Evolutionary conservation across 2,797 vertebrate genomes (phyloP).

Genomic region (Uromys caudimaculatus): DNA sequence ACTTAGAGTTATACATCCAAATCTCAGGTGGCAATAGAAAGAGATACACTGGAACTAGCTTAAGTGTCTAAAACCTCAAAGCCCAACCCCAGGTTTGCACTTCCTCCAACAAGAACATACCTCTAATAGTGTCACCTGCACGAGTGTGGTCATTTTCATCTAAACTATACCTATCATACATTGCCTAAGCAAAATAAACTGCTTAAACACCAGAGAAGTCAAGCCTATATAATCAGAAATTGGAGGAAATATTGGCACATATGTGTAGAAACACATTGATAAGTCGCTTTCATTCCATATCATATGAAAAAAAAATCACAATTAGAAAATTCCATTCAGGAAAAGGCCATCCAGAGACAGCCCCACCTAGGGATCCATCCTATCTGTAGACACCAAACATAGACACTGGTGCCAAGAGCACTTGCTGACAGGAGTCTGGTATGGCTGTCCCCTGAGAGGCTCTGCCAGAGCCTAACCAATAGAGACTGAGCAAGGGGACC

Average conservation of each 20-base stretch:
- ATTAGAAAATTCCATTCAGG: background rate
- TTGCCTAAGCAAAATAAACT: background rate
- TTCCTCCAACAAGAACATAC: background rate
- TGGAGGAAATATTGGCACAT: background rate
- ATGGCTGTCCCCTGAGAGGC: too few relatives aligned
- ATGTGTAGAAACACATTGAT: background rate
- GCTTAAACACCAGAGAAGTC: background rate
- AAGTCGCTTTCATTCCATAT: conserved; percentile 36
- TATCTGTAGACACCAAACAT: too few relatives aligned
- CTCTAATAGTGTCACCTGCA: background rate
- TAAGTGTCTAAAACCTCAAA: background rate
- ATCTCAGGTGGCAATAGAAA: background rate
- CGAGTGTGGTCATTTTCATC: background rate
- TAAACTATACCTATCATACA: background rate
- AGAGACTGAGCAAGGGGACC: too few relatives aligned
- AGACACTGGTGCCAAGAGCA: too few relatives aligned
- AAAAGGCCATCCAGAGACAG: too few relatives aligned
- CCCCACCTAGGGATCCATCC: too few relatives aligned
- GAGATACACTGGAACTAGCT: background rate
- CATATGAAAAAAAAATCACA: background rate
- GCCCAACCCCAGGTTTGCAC: background rate
- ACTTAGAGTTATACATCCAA: background rate
- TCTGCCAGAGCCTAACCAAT: too few relatives aligned
- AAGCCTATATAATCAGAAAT: background rate
- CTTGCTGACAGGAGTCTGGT: too few relatives aligned